These are phyloP conservation scores for Enteromius fasciolatus DNA, from an alignment of 2,797 vertebrate genomes.

Conservation along the genomic window DNA sequence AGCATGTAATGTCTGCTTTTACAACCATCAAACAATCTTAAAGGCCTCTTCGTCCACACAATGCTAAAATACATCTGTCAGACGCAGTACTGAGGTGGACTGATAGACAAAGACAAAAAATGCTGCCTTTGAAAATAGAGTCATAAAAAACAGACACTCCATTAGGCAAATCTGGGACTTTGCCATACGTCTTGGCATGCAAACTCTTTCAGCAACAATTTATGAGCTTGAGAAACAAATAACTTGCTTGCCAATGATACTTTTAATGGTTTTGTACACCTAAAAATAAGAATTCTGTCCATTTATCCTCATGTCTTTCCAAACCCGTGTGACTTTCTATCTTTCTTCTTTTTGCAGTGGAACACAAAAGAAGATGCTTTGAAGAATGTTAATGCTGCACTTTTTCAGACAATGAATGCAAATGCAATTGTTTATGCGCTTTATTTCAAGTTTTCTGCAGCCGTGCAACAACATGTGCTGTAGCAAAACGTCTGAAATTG, in stretches of 20 bases:
- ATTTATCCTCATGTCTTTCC: not conserved
- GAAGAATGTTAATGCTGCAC: not conserved
- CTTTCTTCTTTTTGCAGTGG: not conserved
- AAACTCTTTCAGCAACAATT: not conserved
- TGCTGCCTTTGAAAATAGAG: not conserved
- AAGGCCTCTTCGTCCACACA: constrained; percentile 11
- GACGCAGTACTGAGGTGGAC: not conserved
- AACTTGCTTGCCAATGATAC: constrained; percentile 1
- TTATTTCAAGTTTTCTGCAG: not conserved
- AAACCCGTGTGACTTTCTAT: not conserved
- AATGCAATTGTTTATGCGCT: not conserved
- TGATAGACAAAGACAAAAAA: constrained; percentile 8
- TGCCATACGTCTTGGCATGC: not conserved
- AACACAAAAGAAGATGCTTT: not conserved
- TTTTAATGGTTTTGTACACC: not conserved
- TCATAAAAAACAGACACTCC: not conserved
- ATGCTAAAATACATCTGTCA: constrained; percentile 28
- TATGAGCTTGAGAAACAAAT: constrained; percentile 7
- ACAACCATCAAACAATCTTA: constrained; percentile 32
- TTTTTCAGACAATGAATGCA: not conserved
- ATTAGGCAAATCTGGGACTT: constrained; percentile 28
- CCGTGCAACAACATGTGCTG: not conserved
- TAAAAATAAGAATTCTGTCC: not conserved
- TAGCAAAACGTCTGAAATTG: not conserved
- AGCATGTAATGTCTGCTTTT: constrained; percentile 43